Conservation (phyloP, 2,888 invertebrate genomes). For the Scaptodrosophila latifasciaeformis region DNA sequence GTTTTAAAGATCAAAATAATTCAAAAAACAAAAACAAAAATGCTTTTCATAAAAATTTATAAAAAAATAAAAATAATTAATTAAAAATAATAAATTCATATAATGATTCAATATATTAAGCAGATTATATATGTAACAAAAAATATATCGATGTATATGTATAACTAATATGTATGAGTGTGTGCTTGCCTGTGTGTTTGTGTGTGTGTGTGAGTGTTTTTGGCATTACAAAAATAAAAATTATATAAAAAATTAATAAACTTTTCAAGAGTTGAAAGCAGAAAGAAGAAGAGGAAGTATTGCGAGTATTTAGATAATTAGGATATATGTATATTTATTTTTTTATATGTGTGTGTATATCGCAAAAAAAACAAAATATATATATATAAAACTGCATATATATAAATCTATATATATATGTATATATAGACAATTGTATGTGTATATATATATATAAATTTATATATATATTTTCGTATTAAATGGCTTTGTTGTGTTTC, state of each 20-base stretch:
- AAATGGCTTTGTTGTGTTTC: conserved; percentile 67
- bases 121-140: background rate
- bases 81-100: background rate
- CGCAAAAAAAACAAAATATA: conserved; percentile 20
- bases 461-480: conserved; percentile 44
- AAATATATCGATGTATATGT: conserved; percentile 11
- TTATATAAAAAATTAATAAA: no score
- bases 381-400: conserved; percentile 14
- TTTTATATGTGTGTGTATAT: conserved; percentile 37
- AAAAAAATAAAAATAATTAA: conserved; percentile 3
- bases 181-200: conserved; percentile 35
- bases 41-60: no score
- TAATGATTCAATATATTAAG: conserved; percentile 30
- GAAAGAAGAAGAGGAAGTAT: conserved; percentile 7
- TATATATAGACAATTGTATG: background rate
- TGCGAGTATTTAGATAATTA: conserved; percentile 53
- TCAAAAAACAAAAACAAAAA: conserved; percentile 8
- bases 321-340: conserved; percentile 58
- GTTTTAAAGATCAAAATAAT: conserved; percentile 43
- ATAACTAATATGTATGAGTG: conserved; percentile 29
- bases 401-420: conserved; percentile 30
- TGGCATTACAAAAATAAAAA: conserved; percentile 21
- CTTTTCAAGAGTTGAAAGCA: background rate
- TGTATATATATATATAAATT: background rate
- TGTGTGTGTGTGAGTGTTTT: conserved; percentile 56